Percentiles rank a stretch among this genome's conserved stretches.
These are phyloP conservation scores for Trididemnum nubilum DNA, from an alignment of 23 tunicate species.

Conservation along the genomic window DNA sequence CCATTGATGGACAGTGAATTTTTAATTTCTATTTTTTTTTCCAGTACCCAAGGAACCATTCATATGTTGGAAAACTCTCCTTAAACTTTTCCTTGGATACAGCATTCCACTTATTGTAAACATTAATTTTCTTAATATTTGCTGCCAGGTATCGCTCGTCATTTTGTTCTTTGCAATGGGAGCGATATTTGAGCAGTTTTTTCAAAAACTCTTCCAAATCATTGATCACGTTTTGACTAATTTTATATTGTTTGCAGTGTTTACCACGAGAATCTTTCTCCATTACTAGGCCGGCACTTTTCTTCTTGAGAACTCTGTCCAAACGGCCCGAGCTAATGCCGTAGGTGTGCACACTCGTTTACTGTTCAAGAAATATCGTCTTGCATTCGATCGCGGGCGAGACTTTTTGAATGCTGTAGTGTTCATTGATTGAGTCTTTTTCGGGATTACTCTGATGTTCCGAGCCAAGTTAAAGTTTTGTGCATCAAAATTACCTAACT, in stretches of 20 bases:
- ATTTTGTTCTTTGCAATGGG: neutral
- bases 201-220: neutral
- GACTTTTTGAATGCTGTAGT: neutral
- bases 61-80: neutral
- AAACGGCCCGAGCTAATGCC: neutral
- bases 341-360: neutral
- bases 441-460: neutral
- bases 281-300: neutral
- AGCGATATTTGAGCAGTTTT: neutral
- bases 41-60: conserved; percentile 18
- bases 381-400: neutral
- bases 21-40: neutral
- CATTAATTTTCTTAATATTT: neutral
- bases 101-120: conserved; percentile 1
- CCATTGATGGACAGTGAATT: neutral
- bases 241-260: neutral
- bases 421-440: neutral
- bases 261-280: neutral
- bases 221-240: neutral
- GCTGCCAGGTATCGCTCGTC: neutral
- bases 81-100: neutral
- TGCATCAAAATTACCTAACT: neutral
- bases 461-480: neutral
- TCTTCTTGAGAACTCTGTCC: neutral
- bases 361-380: neutral